Evolutionary conservation across 2,888 invertebrate species (phyloP).

Genomic region (Synergus gifuensis): DNA sequence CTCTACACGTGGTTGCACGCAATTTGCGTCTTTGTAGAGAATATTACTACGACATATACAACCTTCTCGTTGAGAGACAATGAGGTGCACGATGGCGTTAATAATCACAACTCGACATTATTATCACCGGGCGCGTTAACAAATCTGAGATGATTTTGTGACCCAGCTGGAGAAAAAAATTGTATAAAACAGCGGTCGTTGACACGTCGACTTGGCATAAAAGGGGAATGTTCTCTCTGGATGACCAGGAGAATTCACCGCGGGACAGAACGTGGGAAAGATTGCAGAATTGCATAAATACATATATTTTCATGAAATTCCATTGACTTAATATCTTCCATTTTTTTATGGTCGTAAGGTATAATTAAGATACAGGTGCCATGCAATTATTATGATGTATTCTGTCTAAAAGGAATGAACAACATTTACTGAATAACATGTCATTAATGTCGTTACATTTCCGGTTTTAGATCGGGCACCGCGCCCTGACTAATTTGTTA

Average conservation of each 20-base stretch:
- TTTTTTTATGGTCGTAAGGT: not conserved
- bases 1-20: not conserved
- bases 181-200: not conserved
- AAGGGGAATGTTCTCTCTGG: conserved; percentile 1
- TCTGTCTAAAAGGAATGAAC: not conserved
- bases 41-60: not conserved
- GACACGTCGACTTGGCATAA: not conserved
- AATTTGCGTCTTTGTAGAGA: conserved; percentile 5
- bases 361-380: not conserved
- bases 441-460: not conserved
- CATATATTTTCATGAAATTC: conserved; percentile 4
- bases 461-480: not conserved
- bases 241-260: conserved; percentile 17
- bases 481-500: conserved; percentile 53
- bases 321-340: not conserved
- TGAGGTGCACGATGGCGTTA: conserved; percentile 13
- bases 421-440: not conserved
- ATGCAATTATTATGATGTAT: conserved; percentile 4
- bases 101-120: conserved; percentile 34
- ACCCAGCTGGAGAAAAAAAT: not conserved
- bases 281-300: not conserved
- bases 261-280: not conserved
- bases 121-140: not conserved
- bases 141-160: not conserved
- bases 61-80: conserved; percentile 31